Conservation (phyloP, 2,797 vertebrate genomes). For the Coregonus sp. region DNA sequence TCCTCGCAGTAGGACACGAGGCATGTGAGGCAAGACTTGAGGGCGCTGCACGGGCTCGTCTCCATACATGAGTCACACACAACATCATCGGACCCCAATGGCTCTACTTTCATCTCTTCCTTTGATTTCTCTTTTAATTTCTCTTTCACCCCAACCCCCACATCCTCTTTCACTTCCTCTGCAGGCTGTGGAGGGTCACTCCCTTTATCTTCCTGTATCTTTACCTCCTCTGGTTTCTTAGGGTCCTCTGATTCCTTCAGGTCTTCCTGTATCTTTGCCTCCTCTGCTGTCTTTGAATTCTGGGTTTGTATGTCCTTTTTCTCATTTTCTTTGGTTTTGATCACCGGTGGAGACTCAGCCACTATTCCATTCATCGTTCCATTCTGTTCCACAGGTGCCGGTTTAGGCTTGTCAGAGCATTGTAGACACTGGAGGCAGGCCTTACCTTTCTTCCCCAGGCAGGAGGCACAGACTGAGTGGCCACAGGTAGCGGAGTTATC, state of each 20-base stretch:
- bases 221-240: conserved; percentile 7
- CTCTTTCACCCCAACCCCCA: background rate
- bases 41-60: conserved; percentile 61
- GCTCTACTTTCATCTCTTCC: conserved; percentile 37
- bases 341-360: background rate
- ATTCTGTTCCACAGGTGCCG: conserved; percentile 3
- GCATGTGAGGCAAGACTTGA: conserved; percentile 82
- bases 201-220: conserved; percentile 60
- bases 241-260: conserved; percentile 48
- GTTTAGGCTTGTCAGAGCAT: conserved; percentile 4
- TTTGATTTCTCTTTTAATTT: conserved; percentile 15
- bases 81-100: conserved; percentile 65
- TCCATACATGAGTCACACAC: conserved; percentile 80
- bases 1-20: conserved; percentile 79
- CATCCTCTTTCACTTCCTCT: conserved; percentile 12
- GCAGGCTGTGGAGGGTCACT: background rate
- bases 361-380: conserved; percentile 37
- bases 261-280: conserved; percentile 47
- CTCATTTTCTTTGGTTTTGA: background rate
- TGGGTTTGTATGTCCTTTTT: conserved; percentile 1
- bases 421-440: conserved; percentile 22
- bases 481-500: conserved; percentile 22
- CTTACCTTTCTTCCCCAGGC: conserved; percentile 22
- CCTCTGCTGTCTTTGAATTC: conserved; percentile 35
- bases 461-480: conserved; percentile 27